Evolutionary conservation across 2,797 vertebrate genomes (phyloP), one percentile per base, ranked within the genome.

Genomic region (Euphonia xanthogaster): DNA sequence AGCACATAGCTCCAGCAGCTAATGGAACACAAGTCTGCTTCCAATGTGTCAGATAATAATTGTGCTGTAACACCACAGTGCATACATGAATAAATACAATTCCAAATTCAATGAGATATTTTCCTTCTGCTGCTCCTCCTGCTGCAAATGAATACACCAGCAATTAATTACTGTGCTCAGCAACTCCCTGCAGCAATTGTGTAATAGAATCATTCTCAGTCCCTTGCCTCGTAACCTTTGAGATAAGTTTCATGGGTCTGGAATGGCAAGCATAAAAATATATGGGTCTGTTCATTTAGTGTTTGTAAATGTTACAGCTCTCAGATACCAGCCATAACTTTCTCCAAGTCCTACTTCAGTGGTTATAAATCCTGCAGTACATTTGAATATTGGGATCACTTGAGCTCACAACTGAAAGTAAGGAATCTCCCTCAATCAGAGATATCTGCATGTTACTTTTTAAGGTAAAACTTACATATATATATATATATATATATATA

Each of bases 61-160:
- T 93, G 90, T 93, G 95, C 94, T 91, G 71, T 93, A 94, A 67
- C 87, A 94, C 82, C 82, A 67, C 76, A 70, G 88, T 40, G 94
- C 88, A 94, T 94, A 96, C 91, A 95, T 91, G 89, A 96, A 97
- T 97, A 97, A 96, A 97, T 94, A 94, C 94, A 96, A 94, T 79
- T 82, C 91, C 57, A 88, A 94, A 97, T 88, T 94, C 96, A 94
- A 93, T 76, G 91, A 95, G 94, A 88, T 96, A 94, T 93, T 95
- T 96, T 95, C 95, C 95, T 96, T 96, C 89, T 95, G 95, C 94
- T 94, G 88, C 88, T 96, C 74, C 96, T 97, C 93, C 91, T 93
- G 94, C 93, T 0, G 24, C 94, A 95, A 96, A 96, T 94, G 94
- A 95, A 96, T 94, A 94, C 79, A 86, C 79, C 85, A 96, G 93